Percentiles rank a stretch among this genome's conserved stretches.
These are phyloP conservation scores for Syngnathus acus DNA, from an alignment of 2,797 vertebrate genomes.

Conservation along the genomic window DNA sequence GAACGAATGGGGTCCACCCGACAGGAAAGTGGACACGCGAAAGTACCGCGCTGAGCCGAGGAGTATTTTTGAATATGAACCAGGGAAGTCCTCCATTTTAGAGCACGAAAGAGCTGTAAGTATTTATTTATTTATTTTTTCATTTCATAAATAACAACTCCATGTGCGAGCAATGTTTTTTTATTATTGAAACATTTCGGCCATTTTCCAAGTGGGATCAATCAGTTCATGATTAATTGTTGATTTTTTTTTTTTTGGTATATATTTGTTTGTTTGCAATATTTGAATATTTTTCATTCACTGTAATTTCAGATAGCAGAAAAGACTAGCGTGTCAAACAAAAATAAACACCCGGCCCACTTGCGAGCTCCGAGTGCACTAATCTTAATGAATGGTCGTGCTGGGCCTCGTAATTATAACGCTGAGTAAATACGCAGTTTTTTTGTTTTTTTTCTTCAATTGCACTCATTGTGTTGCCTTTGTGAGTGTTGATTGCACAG, in stretches of 20 bases:
- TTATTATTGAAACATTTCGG: not conserved
- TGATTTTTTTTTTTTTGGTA: too few relatives aligned
- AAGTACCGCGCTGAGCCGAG: slow-evolving; percentile 95
- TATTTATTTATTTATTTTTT: slow-evolving; percentile 15
- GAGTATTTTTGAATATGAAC: slow-evolving; percentile 98
- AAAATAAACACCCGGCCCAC: not conserved
- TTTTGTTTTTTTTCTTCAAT: not conserved
- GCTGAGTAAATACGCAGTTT: not conserved
- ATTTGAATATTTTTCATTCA: not conserved
- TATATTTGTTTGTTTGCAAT: not conserved
- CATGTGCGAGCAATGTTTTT: not conserved
- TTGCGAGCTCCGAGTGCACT: not conserved
- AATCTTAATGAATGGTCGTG: not conserved
- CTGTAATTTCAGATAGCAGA: not conserved
- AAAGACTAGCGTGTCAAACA: not conserved
- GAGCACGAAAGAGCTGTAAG: slow-evolving; percentile 95
- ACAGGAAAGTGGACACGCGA: slow-evolving; percentile 94
- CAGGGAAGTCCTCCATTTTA: slow-evolving; percentile 94
- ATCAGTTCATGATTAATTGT: too few relatives aligned
- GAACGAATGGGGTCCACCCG: slow-evolving; percentile 94
- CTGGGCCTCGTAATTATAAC: not conserved
- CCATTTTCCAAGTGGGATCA: too few relatives aligned
- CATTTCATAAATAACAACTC: not conserved
- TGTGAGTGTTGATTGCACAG: slow-evolving; percentile 6
- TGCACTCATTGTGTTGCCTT: slow-evolving; percentile 2